These are phyloP conservation scores for Timandra comae DNA, from an alignment of 2,888 invertebrate genomes.

Conservation along the genomic window DNA sequence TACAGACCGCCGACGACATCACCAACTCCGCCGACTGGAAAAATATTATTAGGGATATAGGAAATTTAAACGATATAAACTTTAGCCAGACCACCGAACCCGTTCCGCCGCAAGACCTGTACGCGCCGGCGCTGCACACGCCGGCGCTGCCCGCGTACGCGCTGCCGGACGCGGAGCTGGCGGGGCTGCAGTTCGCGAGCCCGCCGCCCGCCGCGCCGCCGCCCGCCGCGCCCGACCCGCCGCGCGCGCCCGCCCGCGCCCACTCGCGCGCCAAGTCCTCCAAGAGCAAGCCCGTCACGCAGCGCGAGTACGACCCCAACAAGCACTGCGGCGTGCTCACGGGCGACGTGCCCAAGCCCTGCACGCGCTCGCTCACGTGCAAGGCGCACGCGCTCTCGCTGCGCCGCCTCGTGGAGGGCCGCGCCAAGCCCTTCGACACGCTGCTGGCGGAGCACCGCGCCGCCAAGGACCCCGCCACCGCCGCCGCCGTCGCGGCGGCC, in stretches of 20 bases:
- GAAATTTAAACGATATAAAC: slow-evolving; percentile 66
- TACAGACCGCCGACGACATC: slow-evolving; percentile 68
- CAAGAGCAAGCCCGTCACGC: slow-evolving; percentile 60
- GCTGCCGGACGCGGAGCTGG: slow-evolving; percentile 51
- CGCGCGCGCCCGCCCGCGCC: slow-evolving; percentile 21
- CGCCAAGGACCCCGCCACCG: slow-evolving; percentile 70
- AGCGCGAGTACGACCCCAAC: slow-evolving; percentile 87
- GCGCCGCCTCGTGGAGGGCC: slow-evolving; percentile 81
- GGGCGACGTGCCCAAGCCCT: slow-evolving; percentile 82
- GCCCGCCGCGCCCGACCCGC: slow-evolving; percentile 29
- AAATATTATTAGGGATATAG: slow-evolving; percentile 69
- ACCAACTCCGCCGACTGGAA: slow-evolving; percentile 70
- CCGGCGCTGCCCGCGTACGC: slow-evolving; percentile 44
- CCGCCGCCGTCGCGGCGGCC: slow-evolving; percentile 29
- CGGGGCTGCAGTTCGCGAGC: slow-evolving; percentile 45
- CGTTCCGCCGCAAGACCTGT: slow-evolving; percentile 49
- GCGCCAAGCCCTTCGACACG: slow-evolving; percentile 85
- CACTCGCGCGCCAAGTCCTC: slow-evolving; percentile 47
- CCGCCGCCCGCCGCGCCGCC: slow-evolving; percentile 48
- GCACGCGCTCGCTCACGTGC: slow-evolving; percentile 87
- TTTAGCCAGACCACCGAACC: slow-evolving; percentile 54
- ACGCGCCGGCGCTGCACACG: slow-evolving; percentile 39
- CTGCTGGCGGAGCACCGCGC: slow-evolving; percentile 84
- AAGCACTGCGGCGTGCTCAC: slow-evolving; percentile 88
- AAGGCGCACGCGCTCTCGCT: slow-evolving; percentile 82